These are phyloP conservation scores for Brenthis daphne DNA, from an alignment of 2,888 invertebrate genomes.

Conservation along the genomic window DNA sequence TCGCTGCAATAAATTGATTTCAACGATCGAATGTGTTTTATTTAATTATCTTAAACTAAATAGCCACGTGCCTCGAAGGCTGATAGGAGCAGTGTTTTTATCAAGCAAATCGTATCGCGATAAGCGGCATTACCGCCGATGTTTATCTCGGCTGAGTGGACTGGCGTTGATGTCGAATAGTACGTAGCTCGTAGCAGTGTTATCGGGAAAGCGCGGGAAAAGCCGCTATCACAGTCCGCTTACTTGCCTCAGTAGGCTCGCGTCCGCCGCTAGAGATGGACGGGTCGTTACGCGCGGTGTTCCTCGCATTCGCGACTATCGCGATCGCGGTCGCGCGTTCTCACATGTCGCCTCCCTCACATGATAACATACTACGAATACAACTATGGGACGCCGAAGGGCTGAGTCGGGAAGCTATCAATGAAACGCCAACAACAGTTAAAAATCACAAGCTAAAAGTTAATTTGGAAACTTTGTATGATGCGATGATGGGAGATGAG, in stretches of 20 bases:
- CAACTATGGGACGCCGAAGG: constrained; percentile 79
- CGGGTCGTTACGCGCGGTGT: constrained; percentile 62
- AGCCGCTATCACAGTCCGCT: constrained; percentile 47
- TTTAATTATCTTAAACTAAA: constrained; percentile 15
- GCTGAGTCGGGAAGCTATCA: constrained; percentile 63
- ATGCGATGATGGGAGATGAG: constrained; percentile 72
- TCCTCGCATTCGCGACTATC: constrained; percentile 61
- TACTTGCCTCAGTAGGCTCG: constrained; percentile 69
- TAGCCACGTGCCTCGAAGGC: constrained; percentile 25
- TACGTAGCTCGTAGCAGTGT: constrained; percentile 51
- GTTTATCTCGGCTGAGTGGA: constrained; percentile 43
- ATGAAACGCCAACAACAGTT: constrained; percentile 49
- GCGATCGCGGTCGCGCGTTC: constrained; percentile 69
- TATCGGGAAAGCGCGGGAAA: constrained; percentile 82
- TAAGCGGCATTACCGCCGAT: constrained; percentile 52
- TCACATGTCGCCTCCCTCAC: constrained; percentile 62
- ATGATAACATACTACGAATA: constrained; percentile 75
- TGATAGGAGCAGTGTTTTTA: constrained; percentile 47
- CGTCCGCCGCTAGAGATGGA: constrained; percentile 73
- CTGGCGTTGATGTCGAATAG: constrained; percentile 61
- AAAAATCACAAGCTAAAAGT: constrained; percentile 60
- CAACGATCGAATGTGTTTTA: constrained; percentile 20
- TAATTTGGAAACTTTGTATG: constrained; percentile 66
- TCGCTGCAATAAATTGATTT: constrained; percentile 32
- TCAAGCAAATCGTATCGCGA: constrained; percentile 63